Conservation (phyloP, 2,888 invertebrate species). For the Dysmachus trigonus region DNA sequence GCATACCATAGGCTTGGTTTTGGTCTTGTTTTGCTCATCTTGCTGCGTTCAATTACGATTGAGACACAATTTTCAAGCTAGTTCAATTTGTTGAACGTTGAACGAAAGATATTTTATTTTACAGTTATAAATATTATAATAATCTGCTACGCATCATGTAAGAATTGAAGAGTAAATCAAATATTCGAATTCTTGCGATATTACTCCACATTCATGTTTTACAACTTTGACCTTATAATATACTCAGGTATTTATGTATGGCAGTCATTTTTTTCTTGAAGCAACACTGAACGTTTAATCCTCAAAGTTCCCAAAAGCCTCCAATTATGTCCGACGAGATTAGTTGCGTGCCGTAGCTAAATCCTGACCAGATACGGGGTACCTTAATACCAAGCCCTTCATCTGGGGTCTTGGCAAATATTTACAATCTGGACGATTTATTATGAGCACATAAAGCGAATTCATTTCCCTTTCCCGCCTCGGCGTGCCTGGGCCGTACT, state of each 20-base stretch:
- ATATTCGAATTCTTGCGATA: no score
- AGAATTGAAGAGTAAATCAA: no score
- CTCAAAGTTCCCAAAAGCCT: neutral
- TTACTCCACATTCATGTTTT: no score
- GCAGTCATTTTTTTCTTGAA: neutral
- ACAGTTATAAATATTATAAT: no score
- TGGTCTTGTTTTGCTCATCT: no score
- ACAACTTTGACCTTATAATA: no score
- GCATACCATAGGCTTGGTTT: no score
- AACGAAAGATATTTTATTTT: no score
- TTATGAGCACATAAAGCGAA: slow-evolving; percentile 3
- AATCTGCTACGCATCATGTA: no score
- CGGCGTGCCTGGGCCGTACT: neutral
- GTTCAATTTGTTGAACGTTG: no score
- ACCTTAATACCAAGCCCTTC: neutral
- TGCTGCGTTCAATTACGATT: no score
- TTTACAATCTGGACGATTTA: slow-evolving; percentile 5
- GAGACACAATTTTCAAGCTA: no score
- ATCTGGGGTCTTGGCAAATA: neutral
- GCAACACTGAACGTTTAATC: neutral
- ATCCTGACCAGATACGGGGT: neutral
- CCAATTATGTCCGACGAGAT: neutral
- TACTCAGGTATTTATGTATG: neutral
- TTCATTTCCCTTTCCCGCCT: neutral
- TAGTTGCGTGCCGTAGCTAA: neutral